Base-by-base conservation (phyloP, 2,797 vertebrate genomes). In the Cyprinodon diabolis region DNA sequence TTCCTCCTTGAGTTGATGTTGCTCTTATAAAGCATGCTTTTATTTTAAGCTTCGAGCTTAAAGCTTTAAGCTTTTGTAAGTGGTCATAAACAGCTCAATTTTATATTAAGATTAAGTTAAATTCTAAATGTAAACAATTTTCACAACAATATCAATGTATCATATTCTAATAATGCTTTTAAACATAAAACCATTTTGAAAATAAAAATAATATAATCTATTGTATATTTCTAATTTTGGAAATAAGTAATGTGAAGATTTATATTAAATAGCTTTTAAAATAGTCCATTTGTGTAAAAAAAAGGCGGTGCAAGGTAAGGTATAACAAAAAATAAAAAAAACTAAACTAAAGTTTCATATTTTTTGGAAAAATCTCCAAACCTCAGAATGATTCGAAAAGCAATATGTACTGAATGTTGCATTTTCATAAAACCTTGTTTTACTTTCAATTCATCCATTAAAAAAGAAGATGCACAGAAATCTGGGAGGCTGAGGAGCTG, bases 391-490 rank as follows among this genome's bases (percentile, higher is more conserved):
- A 19, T 52, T 52, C 17, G 5, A 52, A 52, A 4, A 52, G 4
- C 55, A 78, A 37, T 40, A n/a, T 43, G 9, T 51, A 51, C 23
- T 37, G 11, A 67, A 54, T 71, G 66, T 63, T 68, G 13, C 48
- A 52, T n/a, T 14, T 68, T 54, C 6, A 54, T 35, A 17, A 58
- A 58, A 58, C 25, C 2, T 35, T 35, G 4, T 30, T 23, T 63
- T 37, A 30, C 57, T 71, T 55, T 10, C 55, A 60, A 47, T 37
- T 65, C 74, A 49, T 72, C 80, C 35, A 12, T 54, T 80, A 69
- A 30, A 25, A 25, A 80, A 79, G 76, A 84, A 67, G 15, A 71
- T 65, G 69, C 81, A 86, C 84, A 85, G 89, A 83, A 78, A 75
- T 69, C 63, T 84, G 77, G 80, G 21, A 73, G 81, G 83, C 80